These are phyloP conservation scores for Aurelia aurita complex sp. Pacific DNA, from an alignment of 30 jellyfish, hydroid and myxozoan species.

Conservation along the genomic window DNA sequence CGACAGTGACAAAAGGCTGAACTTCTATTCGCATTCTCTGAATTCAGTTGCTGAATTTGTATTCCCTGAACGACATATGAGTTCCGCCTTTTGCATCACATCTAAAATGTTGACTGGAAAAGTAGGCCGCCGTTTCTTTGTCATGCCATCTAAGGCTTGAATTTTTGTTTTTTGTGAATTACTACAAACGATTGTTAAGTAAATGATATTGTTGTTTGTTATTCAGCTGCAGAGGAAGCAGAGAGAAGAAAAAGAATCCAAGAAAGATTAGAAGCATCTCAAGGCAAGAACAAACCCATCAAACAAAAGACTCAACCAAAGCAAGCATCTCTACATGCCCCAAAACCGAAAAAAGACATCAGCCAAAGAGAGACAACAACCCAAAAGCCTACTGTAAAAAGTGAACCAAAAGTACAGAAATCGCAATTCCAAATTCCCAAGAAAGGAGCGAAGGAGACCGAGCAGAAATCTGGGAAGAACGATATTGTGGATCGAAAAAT, in stretches of 20 bases:
- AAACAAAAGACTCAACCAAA: neutral
- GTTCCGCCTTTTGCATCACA: no score
- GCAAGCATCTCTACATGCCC: neutral
- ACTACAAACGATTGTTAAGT: no score
- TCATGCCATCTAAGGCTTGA: no score
- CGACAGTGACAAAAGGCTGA: no score
- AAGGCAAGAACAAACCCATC: slow-evolving; percentile 24
- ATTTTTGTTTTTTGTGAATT: neutral
- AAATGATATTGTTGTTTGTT: neutral
- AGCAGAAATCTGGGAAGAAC: neutral
- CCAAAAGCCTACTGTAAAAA: neutral
- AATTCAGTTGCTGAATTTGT: no score
- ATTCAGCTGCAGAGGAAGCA: slow-evolving; percentile 74
- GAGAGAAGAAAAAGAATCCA: slow-evolving; percentile 68
- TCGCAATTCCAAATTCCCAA: neutral
- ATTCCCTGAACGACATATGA: no score
- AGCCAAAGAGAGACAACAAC: neutral
- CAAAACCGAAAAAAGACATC: neutral
- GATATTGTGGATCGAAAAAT: neutral
- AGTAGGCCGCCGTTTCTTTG: no score
- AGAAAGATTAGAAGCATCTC: slow-evolving; percentile 70
- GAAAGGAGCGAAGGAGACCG: neutral
- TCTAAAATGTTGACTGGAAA: no score
- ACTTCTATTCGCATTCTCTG: no score
- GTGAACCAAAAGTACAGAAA: neutral